These are phyloP conservation scores for Leucoraja ocellata DNA, from an alignment of 2,797 vertebrate species.

Conservation along the genomic window DNA sequence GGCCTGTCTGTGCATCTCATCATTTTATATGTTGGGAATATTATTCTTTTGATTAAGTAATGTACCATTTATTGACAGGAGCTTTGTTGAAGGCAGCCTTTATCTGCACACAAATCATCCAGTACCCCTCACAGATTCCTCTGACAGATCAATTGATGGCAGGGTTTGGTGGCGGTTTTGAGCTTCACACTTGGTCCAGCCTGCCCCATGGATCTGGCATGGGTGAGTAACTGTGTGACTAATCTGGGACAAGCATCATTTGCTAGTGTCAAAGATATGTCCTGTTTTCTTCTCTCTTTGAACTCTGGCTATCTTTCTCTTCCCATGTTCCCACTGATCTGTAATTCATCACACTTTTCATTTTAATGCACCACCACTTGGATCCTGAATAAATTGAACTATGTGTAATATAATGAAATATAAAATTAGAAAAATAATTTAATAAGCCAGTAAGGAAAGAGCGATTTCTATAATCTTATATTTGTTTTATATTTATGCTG, in stretches of 20 bases:
- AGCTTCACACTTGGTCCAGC: constrained; percentile 82
- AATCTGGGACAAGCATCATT: neutral
- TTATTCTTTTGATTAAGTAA: neutral
- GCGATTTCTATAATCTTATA: neutral
- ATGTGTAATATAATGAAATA: neutral
- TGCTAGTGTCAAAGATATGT: neutral
- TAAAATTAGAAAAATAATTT: neutral
- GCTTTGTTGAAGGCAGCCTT: constrained; percentile 86
- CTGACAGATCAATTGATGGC: constrained; percentile 69
- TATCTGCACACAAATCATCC: constrained; percentile 72
- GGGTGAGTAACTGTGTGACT: constrained; percentile 54
- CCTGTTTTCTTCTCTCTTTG: neutral
- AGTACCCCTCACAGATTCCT: constrained; percentile 57
- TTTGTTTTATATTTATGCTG: neutral
- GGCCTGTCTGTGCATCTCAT: too few relatives aligned
- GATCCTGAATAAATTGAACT: neutral
- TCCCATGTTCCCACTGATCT: neutral
- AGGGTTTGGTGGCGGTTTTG: constrained; percentile 72
- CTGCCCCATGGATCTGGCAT: constrained; percentile 88
- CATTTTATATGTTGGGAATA: neutral
- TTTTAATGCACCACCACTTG: neutral
- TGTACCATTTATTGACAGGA: constrained; percentile 56
- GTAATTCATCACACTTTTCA: too few relatives aligned
- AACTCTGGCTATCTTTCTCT: too few relatives aligned
- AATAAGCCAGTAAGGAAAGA: neutral